Conservation (phyloP, 2,113 vertebrate genomes). For the Odocoileus virginianus region DNA sequence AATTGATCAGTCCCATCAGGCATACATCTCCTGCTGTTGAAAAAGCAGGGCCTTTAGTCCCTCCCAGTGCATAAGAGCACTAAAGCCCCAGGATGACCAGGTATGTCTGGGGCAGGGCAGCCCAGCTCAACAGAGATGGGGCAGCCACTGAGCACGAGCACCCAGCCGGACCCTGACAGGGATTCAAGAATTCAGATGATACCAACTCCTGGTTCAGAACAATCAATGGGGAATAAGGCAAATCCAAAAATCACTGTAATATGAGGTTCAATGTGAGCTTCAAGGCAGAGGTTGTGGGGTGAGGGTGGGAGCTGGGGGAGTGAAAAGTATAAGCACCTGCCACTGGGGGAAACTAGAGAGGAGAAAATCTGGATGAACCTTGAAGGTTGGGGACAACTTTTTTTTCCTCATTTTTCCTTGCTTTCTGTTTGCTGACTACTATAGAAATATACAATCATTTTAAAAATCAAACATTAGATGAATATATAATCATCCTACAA, state of each 20-base stretch:
- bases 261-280: not conserved
- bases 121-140: not conserved
- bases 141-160: not conserved
- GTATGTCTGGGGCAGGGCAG: not conserved
- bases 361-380: not conserved
- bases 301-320: not conserved
- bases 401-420: not conserved
- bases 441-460: constrained; percentile 18
- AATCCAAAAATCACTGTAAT: not conserved
- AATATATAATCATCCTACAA: constrained; percentile 17
- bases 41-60: not conserved
- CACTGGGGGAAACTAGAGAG: not conserved
- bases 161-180: not conserved
- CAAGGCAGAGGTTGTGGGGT: not conserved
- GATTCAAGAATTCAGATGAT: not conserved
- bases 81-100: not conserved
- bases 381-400: not conserved
- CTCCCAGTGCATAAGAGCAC: not conserved
- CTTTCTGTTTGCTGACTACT: constrained; percentile 34
- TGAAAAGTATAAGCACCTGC: not conserved
- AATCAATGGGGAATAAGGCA: not conserved
- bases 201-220: not conserved
- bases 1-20: not conserved
- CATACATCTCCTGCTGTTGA: not conserved
- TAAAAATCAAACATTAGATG: constrained; percentile 21